Percentiles rank a stretch among this genome's conserved stretches.
These are phyloP conservation scores for Paradoxurus hermaphroditus DNA, from an alignment of 2,113 vertebrate genomes.

Conservation along the genomic window DNA sequence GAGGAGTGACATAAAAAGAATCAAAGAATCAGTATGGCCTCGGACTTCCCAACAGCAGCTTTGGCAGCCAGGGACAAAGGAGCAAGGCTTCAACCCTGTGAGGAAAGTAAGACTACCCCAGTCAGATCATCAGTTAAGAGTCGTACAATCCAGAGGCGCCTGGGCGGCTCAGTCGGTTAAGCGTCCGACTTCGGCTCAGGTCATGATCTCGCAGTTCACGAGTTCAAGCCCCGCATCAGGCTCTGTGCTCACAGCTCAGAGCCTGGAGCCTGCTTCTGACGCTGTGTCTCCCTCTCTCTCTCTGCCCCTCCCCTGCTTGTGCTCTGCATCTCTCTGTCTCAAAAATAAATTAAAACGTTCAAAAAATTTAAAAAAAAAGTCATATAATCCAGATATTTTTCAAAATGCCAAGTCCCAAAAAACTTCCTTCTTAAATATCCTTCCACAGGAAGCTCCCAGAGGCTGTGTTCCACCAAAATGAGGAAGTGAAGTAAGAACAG, in stretches of 20 bases:
- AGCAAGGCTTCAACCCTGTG: not conserved
- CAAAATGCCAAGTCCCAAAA: not conserved
- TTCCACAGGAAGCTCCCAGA: not conserved
- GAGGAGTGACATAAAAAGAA: not conserved
- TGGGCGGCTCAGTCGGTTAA: too few relatives aligned
- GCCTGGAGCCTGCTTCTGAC: too few relatives aligned
- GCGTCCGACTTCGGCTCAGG: too few relatives aligned
- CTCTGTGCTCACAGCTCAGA: too few relatives aligned
- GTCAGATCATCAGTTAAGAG: not conserved
- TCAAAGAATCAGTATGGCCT: not conserved
- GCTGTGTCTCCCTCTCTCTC: too few relatives aligned
- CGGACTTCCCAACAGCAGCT: not conserved
- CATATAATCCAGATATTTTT: not conserved
- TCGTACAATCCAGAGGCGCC: too few relatives aligned
- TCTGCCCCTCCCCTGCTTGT: too few relatives aligned
- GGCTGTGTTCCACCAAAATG: not conserved
- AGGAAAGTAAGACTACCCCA: not conserved
- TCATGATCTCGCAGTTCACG: too few relatives aligned
- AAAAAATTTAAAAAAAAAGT: too few relatives aligned
- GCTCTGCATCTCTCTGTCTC: too few relatives aligned
- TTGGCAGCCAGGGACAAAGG: not conserved
- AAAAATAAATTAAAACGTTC: too few relatives aligned
- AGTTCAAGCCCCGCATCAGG: too few relatives aligned
- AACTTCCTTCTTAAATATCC: not conserved
- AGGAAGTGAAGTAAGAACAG: not conserved